A percentile compares a stretch with the other conserved stretches of the same genome.
Evolutionary conservation across 2,888 invertebrate genomes (phyloP).

Genomic region (Euzetes globulus): DNA sequence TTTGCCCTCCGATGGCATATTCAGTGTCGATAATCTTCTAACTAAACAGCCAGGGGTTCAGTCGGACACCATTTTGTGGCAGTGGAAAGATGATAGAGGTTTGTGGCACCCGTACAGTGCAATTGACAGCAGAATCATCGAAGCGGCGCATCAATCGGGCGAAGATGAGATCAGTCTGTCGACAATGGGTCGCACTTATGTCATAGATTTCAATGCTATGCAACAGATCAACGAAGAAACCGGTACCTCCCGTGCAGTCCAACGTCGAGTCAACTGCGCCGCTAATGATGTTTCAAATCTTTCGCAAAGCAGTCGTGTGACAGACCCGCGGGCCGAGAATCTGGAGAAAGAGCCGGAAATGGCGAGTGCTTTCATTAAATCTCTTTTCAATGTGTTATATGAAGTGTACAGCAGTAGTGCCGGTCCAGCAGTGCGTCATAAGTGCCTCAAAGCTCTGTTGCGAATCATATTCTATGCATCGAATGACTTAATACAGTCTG

Average conservation of each 20-base stretch:
- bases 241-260: slow-evolving; percentile 84
- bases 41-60: slow-evolving; percentile 51
- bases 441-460: slow-evolving; percentile 87
- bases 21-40: slow-evolving; percentile 80
- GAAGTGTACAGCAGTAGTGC: slow-evolving; percentile 98
- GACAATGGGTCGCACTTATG: slow-evolving; percentile 85
- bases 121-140: slow-evolving; percentile 86
- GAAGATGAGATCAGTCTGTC: slow-evolving; percentile 92
- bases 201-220: slow-evolving; percentile 93
- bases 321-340: slow-evolving; percentile 62
- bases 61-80: slow-evolving; percentile 81
- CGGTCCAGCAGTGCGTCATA: slow-evolving; percentile 93
- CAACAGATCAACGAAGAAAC: slow-evolving; percentile 98
- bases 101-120: slow-evolving; percentile 82
- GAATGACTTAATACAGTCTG: slow-evolving; percentile 68
- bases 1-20: slow-evolving; percentile 88
- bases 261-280: slow-evolving; percentile 57
- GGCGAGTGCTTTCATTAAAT: slow-evolving; percentile 62
- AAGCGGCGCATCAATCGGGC: slow-evolving; percentile 82
- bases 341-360: slow-evolving; percentile 62
- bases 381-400: slow-evolving; percentile 86
- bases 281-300: slow-evolving; percentile 36
- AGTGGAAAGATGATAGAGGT: slow-evolving; percentile 92
- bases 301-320: slow-evolving; percentile 11
- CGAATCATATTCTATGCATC: slow-evolving; percentile 94